Evolutionary conservation across 2,888 invertebrate genomes (phyloP), one percentile per base, ranked within the genome.

Genomic region (Yponomeuta plumbellus): DNA sequence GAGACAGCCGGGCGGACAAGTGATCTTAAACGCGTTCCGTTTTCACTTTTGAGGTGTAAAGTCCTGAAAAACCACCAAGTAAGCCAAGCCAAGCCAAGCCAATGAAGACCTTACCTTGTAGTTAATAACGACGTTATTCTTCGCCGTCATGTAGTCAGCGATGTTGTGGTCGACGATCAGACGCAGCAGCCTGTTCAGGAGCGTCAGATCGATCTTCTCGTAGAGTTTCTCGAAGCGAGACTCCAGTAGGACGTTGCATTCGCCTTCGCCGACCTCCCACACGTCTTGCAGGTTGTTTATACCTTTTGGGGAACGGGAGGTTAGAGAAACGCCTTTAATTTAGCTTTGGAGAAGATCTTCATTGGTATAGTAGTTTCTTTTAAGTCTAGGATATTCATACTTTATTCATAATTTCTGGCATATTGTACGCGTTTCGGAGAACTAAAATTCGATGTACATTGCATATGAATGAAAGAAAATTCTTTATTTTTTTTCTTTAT

Each of bases 91-190:
- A n/a, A n/a, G n/a, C 13, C 13, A 57, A 20, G 34, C 52, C 39
- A 65, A n/a, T 64, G n/a, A 26, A 65, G 10, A 17, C 69, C 74
- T 69, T 75, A 94, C 94, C 92, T 99, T 99, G 90, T 99, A 99
- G 88, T 99, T 99, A 72, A 99, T 99, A 66, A 99, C 97, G n/a
- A 99, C 98, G 91, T 99, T 99, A 88, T 99, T 99, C 88, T 99
- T 99, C 2, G 99, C 99, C 0, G 99, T 99, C 99, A 99, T 99
- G 90, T 99, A 99, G 94, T 99, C 99, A 73, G 99, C 99, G 79
- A 99, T 99, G 85, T 99, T 99, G 88, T 99, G 99, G 90, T 99
- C 99, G 59, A 99, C 99, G 75, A 99, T 99, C 66, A 99, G 91
- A 75, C 99, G 95, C 66, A 99, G 91, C 77, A 99, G 89, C 85